These are phyloP conservation scores for Ferrisia virgata DNA, from an alignment of 2,888 invertebrate genomes.

Conservation along the genomic window DNA sequence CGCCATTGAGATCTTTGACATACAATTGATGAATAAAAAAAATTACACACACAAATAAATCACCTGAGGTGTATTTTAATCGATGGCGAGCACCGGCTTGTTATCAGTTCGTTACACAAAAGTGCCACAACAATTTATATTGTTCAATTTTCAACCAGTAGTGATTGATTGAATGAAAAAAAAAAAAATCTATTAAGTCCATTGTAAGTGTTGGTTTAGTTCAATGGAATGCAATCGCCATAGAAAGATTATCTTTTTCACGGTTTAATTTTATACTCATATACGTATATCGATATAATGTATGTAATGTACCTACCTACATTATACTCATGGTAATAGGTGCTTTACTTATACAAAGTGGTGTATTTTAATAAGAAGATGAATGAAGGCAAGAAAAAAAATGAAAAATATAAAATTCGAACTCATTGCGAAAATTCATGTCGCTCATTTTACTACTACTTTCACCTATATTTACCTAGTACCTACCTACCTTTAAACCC, in stretches of 20 bases:
- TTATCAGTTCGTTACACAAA: slow-evolving; percentile 14
- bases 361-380: not conserved
- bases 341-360: not conserved
- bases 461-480: not conserved
- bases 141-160: not conserved
- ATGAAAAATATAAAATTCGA: not conserved
- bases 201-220: slow-evolving; percentile 33
- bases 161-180: no score
- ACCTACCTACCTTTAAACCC: not conserved
- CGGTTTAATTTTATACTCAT: slow-evolving; percentile 22
- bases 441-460: not conserved
- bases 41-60: not conserved
- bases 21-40: not conserved
- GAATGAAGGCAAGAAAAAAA: not conserved
- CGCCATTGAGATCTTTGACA: no score
- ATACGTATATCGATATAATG: not conserved
- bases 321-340: no score
- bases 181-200: slow-evolving; percentile 19
- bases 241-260: slow-evolving; percentile 33
- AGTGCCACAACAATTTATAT: not conserved
- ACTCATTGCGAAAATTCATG: not conserved
- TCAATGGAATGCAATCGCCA: not conserved
- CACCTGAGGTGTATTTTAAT: not conserved
- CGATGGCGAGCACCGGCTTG: not conserved
- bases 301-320: no score